Percentiles rank a stretch among this genome's conserved stretches.
phyloP scores from a whole-genome alignment of 1,140 invertebrate species.

The Caerostris darwini region DNA sequence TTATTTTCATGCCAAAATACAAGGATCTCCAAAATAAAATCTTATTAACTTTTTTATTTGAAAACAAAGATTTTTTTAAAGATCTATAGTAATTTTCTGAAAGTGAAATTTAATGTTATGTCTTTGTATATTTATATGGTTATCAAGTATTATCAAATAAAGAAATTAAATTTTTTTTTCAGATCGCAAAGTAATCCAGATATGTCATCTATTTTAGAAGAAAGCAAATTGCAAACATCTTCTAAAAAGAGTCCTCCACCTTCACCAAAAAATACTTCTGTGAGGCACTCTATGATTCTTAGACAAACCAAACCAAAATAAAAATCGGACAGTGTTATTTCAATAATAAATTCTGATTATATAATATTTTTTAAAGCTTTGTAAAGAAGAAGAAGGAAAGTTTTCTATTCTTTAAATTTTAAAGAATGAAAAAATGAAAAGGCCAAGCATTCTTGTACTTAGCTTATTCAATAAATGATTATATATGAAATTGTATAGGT shows the following conservation, averaged over 20 bases:
- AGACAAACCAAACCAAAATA: constrained; percentile 47
- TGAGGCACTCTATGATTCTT: constrained; percentile 45
- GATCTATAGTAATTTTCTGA: no score
- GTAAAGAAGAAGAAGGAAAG: not conserved
- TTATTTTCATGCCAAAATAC: no score
- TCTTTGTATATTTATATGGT: no score
- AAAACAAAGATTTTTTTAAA: no score
- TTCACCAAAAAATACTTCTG: constrained; percentile 7
- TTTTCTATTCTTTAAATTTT: not conserved
- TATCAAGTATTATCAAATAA: no score
- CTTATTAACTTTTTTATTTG: no score
- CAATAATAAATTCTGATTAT: not conserved
- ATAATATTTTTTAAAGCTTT: not conserved
- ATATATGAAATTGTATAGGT: not conserved
- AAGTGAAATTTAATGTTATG: no score
- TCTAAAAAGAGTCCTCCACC: constrained; percentile 7
- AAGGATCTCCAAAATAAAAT: no score
- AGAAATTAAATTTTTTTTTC: not conserved
- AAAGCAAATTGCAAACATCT: not conserved
- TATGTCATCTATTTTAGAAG: not conserved
- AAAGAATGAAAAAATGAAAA: not conserved
- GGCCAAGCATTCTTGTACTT: not conserved
- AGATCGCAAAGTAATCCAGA: not conserved
- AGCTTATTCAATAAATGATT: constrained; percentile 9
- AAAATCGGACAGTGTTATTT: not conserved